phyloP scores from a whole-genome alignment of 2,888 invertebrate genomes.

The Monopis laevigella region DNA sequence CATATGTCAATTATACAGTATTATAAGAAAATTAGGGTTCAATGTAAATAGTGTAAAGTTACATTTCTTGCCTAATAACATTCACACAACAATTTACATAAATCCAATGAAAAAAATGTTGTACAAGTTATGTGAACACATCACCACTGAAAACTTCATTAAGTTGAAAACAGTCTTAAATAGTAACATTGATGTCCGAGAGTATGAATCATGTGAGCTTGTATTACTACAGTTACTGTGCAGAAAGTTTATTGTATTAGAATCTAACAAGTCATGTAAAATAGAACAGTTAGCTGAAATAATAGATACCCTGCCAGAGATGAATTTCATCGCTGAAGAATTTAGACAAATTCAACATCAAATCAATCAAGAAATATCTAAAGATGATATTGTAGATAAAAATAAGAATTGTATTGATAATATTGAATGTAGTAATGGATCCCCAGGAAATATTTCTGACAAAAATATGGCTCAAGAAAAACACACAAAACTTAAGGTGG shows the following conservation, averaged over 20 bases:
- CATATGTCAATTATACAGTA: constrained; percentile 39
- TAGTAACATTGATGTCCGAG: constrained; percentile 34
- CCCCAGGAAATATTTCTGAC: too few species aligned
- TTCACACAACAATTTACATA: constrained; percentile 30
- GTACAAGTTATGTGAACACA: constrained; percentile 47
- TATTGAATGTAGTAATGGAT: too few species aligned
- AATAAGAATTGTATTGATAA: too few species aligned
- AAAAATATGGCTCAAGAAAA: constrained; percentile 10
- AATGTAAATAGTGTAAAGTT: constrained; percentile 31
- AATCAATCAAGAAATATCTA: constrained; percentile 21
- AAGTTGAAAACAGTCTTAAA: constrained; percentile 39
- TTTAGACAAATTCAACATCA: constrained; percentile 32
- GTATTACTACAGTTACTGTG: constrained; percentile 36
- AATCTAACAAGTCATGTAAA: constrained; percentile 21
- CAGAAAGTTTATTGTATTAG: constrained; percentile 9
- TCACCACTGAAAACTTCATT: constrained; percentile 31
- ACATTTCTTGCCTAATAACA: constrained; percentile 34
- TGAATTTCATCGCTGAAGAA: constrained; percentile 30
- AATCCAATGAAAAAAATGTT: constrained; percentile 45
- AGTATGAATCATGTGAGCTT: constrained; percentile 43
- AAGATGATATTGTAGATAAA: neutral
- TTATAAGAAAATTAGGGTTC: constrained; percentile 47
- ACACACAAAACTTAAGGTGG: constrained; percentile 32
- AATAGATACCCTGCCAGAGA: constrained; percentile 33
- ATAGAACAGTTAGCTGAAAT: constrained; percentile 36